Conservation (phyloP, 2,797 vertebrate genomes). For the Rachycentron canadum region DNA sequence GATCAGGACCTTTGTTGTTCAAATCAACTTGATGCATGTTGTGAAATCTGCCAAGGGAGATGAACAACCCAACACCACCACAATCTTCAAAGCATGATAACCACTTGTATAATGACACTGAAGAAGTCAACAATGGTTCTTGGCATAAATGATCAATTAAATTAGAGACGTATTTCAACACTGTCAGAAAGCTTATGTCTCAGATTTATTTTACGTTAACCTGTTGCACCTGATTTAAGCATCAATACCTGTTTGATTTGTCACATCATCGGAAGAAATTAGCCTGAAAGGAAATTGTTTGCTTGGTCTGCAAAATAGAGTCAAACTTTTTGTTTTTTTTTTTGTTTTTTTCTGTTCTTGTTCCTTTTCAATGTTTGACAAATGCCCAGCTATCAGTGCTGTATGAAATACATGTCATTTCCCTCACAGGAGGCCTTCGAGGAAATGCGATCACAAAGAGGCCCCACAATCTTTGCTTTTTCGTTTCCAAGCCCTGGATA, state of each 20-base stretch:
- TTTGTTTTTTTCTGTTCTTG: slow-evolving; percentile 38
- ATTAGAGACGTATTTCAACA: slow-evolving; percentile 19
- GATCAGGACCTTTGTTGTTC: neutral
- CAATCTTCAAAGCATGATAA: slow-evolving; percentile 26
- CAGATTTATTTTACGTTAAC: slow-evolving; percentile 36
- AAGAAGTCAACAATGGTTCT: neutral
- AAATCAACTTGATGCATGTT: slow-evolving; percentile 13
- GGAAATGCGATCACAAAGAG: slow-evolving; percentile 63
- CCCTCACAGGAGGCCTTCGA: slow-evolving; percentile 58
- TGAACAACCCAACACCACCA: slow-evolving; percentile 15
- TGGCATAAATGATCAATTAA: slow-evolving; percentile 6
- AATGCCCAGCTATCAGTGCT: slow-evolving; percentile 47
- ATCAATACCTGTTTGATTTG: slow-evolving; percentile 34
- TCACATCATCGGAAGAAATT: slow-evolving; percentile 52
- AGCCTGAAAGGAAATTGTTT: slow-evolving; percentile 26
- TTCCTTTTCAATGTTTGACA: slow-evolving; percentile 51
- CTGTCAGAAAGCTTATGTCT: slow-evolving; percentile 5
- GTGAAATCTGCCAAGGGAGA: too few relatives aligned
- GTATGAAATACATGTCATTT: slow-evolving; percentile 69
- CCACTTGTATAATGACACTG: slow-evolving; percentile 6
- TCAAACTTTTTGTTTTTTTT: slow-evolving; percentile 38
- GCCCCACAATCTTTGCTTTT: slow-evolving; percentile 71
- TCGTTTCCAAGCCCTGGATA: slow-evolving; percentile 69
- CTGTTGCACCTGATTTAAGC: slow-evolving; percentile 20
- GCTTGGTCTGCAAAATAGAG: slow-evolving; percentile 53